A percentile compares a stretch with the other conserved stretches of the same genome.
Conservation (phyloP, 2,797 vertebrate genomes). For the Luscinia luscinia region DNA sequence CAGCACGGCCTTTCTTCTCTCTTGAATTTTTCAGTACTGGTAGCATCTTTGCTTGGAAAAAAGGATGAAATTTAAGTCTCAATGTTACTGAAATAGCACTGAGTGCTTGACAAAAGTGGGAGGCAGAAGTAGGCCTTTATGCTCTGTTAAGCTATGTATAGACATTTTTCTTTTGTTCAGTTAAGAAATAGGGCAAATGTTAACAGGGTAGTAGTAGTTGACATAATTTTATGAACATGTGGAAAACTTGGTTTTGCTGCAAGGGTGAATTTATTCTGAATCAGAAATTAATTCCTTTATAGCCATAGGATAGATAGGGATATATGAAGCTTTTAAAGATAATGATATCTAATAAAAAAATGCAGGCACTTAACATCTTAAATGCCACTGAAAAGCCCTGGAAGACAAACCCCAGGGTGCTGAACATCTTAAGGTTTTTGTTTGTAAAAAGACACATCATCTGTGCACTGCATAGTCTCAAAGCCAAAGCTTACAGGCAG, state of each 20-base stretch:
- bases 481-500: background rate
- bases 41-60: background rate
- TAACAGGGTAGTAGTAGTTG: background rate
- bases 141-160: background rate
- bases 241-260: background rate
- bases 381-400: background rate
- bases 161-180: background rate
- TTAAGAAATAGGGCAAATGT: background rate
- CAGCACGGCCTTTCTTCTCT: background rate
- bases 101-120: background rate
- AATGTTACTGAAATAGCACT: background rate
- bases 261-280: background rate
- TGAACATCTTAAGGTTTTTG: background rate
- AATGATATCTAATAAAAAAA: background rate
- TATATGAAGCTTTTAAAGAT: background rate
- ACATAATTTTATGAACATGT: background rate
- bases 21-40: background rate
- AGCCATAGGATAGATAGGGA: background rate
- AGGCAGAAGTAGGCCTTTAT: background rate
- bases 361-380: background rate
- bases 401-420: background rate
- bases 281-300: background rate
- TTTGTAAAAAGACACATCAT: fast-evolving
- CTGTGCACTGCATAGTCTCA: background rate
- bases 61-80: background rate